These are phyloP conservation scores for Morone saxatilis DNA, from an alignment of 2,113 vertebrate species.

Conservation along the genomic window DNA sequence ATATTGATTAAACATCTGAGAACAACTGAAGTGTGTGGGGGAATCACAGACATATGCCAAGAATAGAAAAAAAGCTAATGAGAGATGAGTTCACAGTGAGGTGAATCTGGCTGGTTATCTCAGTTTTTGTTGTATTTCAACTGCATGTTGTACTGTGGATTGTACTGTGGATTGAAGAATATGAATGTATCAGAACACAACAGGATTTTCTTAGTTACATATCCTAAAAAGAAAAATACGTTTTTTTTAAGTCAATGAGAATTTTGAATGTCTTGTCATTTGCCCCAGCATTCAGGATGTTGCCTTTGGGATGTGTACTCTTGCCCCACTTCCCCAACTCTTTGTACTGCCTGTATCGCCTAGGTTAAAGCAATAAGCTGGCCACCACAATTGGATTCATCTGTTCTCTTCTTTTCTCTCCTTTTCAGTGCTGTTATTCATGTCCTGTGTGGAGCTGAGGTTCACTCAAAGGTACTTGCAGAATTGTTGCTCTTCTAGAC, in stretches of 20 bases:
- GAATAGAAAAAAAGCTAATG: constrained; percentile 4
- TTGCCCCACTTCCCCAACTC: neutral
- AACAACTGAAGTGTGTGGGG: constrained; percentile 15
- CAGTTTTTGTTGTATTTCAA: constrained; percentile 10
- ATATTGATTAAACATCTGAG: constrained; percentile 29
- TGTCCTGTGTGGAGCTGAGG: neutral
- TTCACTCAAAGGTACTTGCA: neutral
- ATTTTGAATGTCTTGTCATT: constrained; percentile 2
- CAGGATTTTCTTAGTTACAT: neutral
- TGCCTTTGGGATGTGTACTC: neutral
- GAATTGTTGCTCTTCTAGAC: neutral
- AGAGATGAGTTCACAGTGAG: constrained; percentile 40
- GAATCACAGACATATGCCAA: constrained; percentile 18
- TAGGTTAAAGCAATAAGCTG: neutral
- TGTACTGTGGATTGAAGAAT: neutral
- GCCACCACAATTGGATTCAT: neutral
- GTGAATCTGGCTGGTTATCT: constrained; percentile 23
- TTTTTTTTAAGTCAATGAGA: neutral
- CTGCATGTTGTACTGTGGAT: neutral
- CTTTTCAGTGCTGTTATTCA: neutral
- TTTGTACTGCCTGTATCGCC: neutral
- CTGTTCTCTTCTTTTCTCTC: neutral
- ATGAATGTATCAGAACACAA: neutral
- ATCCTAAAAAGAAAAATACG: no score
- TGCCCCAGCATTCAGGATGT: neutral